Evolutionary conservation across 2,888 invertebrate genomes (phyloP), one percentile per base, ranked within the genome.

Genomic region (Drosophila mulleri): DNA sequence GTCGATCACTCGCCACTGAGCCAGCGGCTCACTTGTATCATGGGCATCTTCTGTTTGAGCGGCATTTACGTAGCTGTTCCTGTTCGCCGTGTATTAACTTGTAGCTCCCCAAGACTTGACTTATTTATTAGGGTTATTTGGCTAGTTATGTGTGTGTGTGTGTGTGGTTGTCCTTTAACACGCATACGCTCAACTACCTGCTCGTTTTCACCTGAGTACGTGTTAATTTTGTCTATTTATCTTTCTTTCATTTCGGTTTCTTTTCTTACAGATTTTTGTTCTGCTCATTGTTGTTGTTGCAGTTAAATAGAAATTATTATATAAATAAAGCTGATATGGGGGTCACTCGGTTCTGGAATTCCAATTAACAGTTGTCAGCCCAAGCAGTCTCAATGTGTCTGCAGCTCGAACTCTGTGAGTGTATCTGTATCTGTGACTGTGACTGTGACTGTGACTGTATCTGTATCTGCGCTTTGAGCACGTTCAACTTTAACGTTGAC

Each of bases 101-200:
- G 75, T 80, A 72, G 80, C 78, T 59, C 60, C 48, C 59, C 52
- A 58, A 47, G 66, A 82, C 82, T 86, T 86, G 86, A 80, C 88
- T 85, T 85, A 85, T 85, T 85, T 85, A 88, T 85, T 85, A 86
- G 88, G 85, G 88, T 86, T 85, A 86, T 88, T 88, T 86, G 66
- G 67, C 52, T 72, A 67, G 70, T 56, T 67, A 61, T 61, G 48
- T 42, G 41, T 42, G 57, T 72, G 73, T 69, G 37, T 53, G 52
- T 52, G 50, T 50, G 20, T 53, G 50, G 69, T 20, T 54, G 65
- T 83, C 83, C 76, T 73, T 80, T 70, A 62, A 66, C 41, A 67
- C 70, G 61, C 74, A 69, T 32, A 18, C 47, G 58, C 48, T 67
- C 60, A 77, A 71, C 80, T 86, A 88, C 86, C 86, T 83, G 86